phyloP scores from a whole-genome alignment of 2,888 invertebrate species.

The Lymantria dispar region DNA sequence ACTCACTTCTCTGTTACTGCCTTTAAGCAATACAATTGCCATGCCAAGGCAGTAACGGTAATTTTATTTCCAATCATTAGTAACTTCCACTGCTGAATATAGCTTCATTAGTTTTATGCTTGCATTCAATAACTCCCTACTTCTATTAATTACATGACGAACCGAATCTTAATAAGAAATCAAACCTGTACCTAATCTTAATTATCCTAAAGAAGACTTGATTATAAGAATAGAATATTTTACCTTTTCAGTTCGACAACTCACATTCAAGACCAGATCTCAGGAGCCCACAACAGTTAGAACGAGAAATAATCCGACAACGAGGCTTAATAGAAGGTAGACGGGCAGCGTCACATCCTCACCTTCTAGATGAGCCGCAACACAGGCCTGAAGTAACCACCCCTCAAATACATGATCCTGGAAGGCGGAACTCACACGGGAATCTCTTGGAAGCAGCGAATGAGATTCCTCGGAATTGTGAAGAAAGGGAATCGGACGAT shows the following conservation, averaged over 20 bases:
- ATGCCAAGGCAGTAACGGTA: no score
- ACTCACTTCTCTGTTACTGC: no score
- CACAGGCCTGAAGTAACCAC: constrained; percentile 60
- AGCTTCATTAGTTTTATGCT: no score
- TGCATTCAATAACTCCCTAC: no score
- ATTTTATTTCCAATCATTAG: no score
- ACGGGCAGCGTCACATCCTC: constrained; percentile 86
- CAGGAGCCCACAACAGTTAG: constrained; percentile 84
- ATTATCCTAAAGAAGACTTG: neutral
- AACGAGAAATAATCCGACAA: constrained; percentile 82
- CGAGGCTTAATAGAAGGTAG: constrained; percentile 81
- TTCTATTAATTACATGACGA: no score
- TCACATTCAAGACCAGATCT: constrained; percentile 75
- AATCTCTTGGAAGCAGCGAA: constrained; percentile 77
- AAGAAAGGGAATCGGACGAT: constrained; percentile 83
- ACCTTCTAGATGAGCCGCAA: constrained; percentile 79
- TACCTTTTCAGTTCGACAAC: constrained; percentile 67
- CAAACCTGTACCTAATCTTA: no score
- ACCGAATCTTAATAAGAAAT: no score
- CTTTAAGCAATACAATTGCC: no score
- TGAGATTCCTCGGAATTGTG: constrained; percentile 55
- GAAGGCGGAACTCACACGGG: constrained; percentile 83
- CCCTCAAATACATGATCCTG: constrained; percentile 63
- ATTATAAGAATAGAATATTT: neutral
- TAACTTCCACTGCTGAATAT: no score